A percentile compares a stretch with the other conserved stretches of the same genome.
Conservation (phyloP, 1,140 invertebrate genomes). For the Apis mellifera region DNA sequence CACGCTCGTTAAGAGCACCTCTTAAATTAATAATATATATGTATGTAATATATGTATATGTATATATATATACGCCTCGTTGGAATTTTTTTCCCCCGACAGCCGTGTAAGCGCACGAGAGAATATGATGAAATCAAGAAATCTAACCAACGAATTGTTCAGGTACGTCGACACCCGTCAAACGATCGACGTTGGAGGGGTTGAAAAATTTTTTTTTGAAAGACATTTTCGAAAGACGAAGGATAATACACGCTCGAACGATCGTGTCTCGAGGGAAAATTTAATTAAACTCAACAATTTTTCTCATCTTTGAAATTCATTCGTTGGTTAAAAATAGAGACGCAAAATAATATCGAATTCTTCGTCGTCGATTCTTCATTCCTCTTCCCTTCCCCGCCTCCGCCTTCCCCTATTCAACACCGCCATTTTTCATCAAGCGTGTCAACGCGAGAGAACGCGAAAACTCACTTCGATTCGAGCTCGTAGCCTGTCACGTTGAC, state of each 20-base stretch:
- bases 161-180: constrained; percentile 34
- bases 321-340: too few species aligned
- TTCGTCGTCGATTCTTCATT: too few species aligned
- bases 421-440: constrained; percentile 16
- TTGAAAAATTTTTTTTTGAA: constrained; percentile 3
- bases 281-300: too few species aligned
- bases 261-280: background rate
- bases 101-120: constrained; percentile 21
- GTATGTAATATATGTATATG: too few species aligned
- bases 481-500: constrained; percentile 55
- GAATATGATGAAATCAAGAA: constrained; percentile 16
- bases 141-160: constrained; percentile 69
- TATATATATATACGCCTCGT: background rate
- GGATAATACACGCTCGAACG: too few species aligned
- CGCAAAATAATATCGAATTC: constrained; percentile 15
- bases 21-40: constrained; percentile 23
- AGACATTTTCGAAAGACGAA: background rate
- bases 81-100: constrained; percentile 1
- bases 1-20: constrained; percentile 7
- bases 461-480: constrained; percentile 28
- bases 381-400: too few species aligned
- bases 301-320: background rate
- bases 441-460: constrained; percentile 25
- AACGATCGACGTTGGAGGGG: constrained; percentile 7
- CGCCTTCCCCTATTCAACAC: background rate